phyloP scores from a whole-genome alignment of 1,140 invertebrate genomes.

The Galendromus occidentalis region DNA sequence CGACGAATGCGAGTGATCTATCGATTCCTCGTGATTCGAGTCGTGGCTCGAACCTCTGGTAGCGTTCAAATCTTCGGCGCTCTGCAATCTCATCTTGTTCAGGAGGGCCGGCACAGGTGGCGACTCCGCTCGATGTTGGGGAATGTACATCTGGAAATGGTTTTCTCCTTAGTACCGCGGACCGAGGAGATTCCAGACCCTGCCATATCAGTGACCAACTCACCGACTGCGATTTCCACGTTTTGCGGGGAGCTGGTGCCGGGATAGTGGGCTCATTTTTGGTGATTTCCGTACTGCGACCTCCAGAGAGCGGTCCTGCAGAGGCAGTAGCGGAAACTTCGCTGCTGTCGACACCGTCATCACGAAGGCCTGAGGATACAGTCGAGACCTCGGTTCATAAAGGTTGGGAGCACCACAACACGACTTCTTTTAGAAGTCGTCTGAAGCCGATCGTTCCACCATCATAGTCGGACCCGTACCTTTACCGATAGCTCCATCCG shows the following conservation, averaged over 20 bases:
- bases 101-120: neutral
- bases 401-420: too few relatives aligned
- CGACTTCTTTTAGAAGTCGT: too few relatives aligned
- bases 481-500: neutral
- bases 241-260: neutral
- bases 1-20: too few relatives aligned
- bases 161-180: neutral
- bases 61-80: neutral
- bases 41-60: neutral
- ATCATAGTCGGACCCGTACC: neutral
- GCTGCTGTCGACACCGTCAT: conserved; percentile 1
- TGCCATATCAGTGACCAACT: neutral
- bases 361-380: neutral
- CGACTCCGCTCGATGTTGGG: neutral
- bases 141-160: neutral
- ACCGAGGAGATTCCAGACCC: neutral
- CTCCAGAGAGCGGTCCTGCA: neutral
- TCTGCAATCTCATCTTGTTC: neutral
- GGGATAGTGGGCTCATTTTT: neutral
- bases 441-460: too few relatives aligned
- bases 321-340: conserved; percentile 6
- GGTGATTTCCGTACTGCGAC: neutral
- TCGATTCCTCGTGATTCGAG: too few relatives aligned
- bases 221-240: conserved; percentile 5
- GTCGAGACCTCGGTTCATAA: too few relatives aligned